A percentile compares a stretch with the other conserved stretches of the same genome.
These are phyloP conservation scores for Planiliza haematocheilus DNA, from an alignment of 2,113 vertebrate species.

Conservation along the genomic window DNA sequence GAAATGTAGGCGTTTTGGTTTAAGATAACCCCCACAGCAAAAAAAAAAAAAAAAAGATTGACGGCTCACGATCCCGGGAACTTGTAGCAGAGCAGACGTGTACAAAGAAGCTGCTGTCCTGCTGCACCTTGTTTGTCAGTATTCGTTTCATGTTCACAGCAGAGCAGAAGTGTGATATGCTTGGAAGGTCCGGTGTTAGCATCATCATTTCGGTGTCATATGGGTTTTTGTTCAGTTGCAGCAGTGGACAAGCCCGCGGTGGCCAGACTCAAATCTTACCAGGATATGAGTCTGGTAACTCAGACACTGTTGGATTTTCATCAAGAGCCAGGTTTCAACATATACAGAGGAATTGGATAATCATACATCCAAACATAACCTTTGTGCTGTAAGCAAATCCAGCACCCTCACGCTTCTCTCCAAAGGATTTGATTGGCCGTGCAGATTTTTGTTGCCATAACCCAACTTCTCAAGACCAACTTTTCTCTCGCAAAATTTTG, in stretches of 20 bases:
- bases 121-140: conserved; percentile 37
- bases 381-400: too few relatives aligned
- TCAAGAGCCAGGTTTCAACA: too few relatives aligned
- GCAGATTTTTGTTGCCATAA: too few relatives aligned
- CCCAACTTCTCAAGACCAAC: too few relatives aligned
- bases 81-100: conserved; percentile 37
- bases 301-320: too few relatives aligned
- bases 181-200: conserved; percentile 27
- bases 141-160: conserved; percentile 31
- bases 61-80: conserved; percentile 29
- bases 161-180: conserved; percentile 36
- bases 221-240: conserved; percentile 28
- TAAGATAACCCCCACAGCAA: conserved; percentile 19
- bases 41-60: conserved; percentile 9
- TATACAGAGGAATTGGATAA: too few relatives aligned
- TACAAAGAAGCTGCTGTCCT: conserved; percentile 35
- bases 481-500: too few relatives aligned
- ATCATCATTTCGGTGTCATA: conserved; percentile 34
- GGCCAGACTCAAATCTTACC: too few relatives aligned
- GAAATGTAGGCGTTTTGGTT: conserved; percentile 15
- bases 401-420: too few relatives aligned
- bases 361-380: too few relatives aligned
- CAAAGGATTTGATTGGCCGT: too few relatives aligned
- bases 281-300: too few relatives aligned
- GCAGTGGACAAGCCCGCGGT: not conserved